Evolutionary conservation across 1,140 invertebrate species (phyloP), one percentile per base, ranked within the genome.

Genomic region (Papilio machaon): DNA sequence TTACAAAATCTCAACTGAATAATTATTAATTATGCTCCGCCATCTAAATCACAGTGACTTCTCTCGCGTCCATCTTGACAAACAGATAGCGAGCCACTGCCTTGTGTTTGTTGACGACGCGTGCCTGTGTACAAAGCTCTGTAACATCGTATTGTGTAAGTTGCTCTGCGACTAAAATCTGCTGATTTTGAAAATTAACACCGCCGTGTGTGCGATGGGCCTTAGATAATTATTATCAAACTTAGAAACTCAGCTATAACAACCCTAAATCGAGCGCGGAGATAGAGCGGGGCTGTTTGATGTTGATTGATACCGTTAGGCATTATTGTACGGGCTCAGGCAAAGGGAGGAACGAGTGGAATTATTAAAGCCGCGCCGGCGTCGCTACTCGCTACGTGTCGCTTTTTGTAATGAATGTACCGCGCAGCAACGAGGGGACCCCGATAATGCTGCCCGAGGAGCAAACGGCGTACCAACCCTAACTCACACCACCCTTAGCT

Each of bases 221-320:
- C 23, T 30, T 30, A 30, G 23, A 30, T 30, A 30, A 49, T 49
- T 75, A 46, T 75, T 49, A 23, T 75, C 73, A 73, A 73, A 43
- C 70, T 75, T 46, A n/a, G 43, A 75, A 52, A 17, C 19, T 23
- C n/a, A n/a, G 43, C 46, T 11, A 11, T 43, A 73, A 35, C 86
- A 88, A 86, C 89, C 89, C 89, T 90, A 89, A 83, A 84, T 80
- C 67, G 58, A 83, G 83, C 85, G 82, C 74, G 82, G 81, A 86
- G 86, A 88, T 82, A 87, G 83, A 75, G 84, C 77, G 85, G 84
- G 85, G 86, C 82, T 88, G 88, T 90, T 90, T 90, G 88, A 90
- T 90, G 89, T 90, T 90, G 89, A 90, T 90, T 90, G 89, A 90
- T 90, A 89, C 89, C 88, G 89, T 90, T 90, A 90, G 88, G 83